Conservation (phyloP, 2,797 vertebrate species). For the Acridotheres tristis region DNA sequence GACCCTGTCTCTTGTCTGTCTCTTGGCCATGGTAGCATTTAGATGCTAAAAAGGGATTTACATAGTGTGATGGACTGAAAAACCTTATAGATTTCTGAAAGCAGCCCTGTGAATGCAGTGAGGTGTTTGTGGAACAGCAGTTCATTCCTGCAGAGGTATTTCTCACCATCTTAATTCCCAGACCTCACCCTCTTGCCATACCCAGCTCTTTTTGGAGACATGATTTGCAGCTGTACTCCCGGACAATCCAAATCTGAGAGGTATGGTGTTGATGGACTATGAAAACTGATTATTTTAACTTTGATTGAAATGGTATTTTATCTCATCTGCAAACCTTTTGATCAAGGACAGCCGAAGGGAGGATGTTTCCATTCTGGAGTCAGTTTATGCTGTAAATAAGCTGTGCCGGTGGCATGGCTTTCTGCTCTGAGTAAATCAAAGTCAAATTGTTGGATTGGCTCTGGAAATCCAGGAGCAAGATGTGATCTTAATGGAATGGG, state of each 20-base stretch:
- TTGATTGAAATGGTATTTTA: not conserved
- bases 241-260: not conserved
- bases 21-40: not conserved
- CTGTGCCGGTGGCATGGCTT: not conserved
- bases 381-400: not conserved
- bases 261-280: not conserved
- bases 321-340: not conserved
- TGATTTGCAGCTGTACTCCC: not conserved
- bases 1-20: not conserved
- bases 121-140: not conserved
- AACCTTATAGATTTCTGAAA: not conserved
- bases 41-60: not conserved
- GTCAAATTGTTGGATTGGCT: not conserved
- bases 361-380: not conserved
- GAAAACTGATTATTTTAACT: slow-evolving; percentile 2
- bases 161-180: not conserved
- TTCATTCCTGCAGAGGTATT: not conserved
- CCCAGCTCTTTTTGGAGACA: not conserved
- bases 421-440: not conserved
- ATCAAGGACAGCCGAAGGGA: not conserved
- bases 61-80: not conserved
- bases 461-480: not conserved
- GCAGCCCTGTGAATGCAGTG: not conserved
- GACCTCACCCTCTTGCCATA: not conserved
- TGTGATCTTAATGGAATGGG: not conserved